Conservation (phyloP, 2,797 vertebrate genomes). For the Scolopax rusticola region DNA sequence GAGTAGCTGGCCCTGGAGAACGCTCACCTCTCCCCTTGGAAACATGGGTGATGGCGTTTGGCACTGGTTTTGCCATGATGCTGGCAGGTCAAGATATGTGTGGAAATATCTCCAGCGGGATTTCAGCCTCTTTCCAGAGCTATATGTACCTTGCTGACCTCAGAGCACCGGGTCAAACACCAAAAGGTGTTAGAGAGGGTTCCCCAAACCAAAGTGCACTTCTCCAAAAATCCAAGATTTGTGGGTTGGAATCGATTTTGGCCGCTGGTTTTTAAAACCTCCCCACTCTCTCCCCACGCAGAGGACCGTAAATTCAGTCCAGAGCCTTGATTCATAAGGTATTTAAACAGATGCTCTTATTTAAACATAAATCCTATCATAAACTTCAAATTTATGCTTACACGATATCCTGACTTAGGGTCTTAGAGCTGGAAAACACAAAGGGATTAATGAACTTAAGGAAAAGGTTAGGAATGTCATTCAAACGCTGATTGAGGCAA, state of each 20-base stretch:
- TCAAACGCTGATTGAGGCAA: constrained; percentile 72
- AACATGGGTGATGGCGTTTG: background rate
- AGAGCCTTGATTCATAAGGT: constrained; percentile 64
- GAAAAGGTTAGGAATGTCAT: constrained; percentile 75
- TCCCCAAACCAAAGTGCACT: background rate
- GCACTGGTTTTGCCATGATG: fast-evolving
- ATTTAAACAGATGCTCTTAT: constrained; percentile 75
- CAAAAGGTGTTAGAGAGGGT: background rate
- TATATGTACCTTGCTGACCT: background rate
- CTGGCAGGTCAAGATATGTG: background rate
- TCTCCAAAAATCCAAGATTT: constrained; percentile 43
- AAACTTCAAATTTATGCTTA: constrained; percentile 75
- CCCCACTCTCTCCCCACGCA: constrained; percentile 44
- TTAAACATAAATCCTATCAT: constrained; percentile 73
- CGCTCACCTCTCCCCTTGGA: background rate
- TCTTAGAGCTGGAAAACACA: constrained; percentile 73
- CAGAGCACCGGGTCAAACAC: background rate
- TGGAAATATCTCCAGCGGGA: constrained; percentile 14
- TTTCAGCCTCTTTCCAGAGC: background rate
- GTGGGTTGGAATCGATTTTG: constrained; percentile 59
- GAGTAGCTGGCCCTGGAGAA: background rate
- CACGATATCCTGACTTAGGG: constrained; percentile 71
- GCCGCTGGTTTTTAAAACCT: constrained; percentile 51
- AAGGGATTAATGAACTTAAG: constrained; percentile 75
- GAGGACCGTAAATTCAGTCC: constrained; percentile 65